These are phyloP conservation scores for Lithobius niger DNA, from an alignment of 1,140 invertebrate genomes.

Conservation along the genomic window DNA sequence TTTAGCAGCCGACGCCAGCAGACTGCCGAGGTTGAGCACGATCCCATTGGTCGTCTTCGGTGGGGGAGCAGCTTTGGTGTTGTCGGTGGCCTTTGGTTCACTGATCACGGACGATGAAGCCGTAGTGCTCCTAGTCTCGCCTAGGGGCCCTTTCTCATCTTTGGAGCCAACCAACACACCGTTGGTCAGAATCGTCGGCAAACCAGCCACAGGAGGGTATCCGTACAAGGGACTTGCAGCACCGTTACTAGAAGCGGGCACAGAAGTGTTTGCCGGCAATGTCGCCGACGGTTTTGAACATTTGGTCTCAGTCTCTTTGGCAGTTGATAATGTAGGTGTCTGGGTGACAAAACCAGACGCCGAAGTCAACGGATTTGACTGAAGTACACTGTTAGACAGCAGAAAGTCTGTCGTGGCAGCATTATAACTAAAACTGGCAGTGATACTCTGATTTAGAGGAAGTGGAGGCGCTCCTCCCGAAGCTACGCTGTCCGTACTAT, in stretches of 20 bases:
- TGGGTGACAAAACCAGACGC: slow-evolving; percentile 2
- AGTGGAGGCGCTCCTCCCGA: slow-evolving; percentile 13
- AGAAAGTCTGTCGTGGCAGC: slow-evolving; percentile 7
- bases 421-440: slow-evolving; percentile 5
- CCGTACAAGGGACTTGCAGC: background rate
- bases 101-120: background rate
- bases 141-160: too few species aligned
- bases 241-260: too few species aligned
- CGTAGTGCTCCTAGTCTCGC: background rate
- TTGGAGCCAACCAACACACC: background rate
- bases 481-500: slow-evolving; percentile 41
- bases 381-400: slow-evolving; percentile 8
- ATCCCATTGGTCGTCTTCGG: background rate
- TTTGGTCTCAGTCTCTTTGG: background rate
- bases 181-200: background rate
- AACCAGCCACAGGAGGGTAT: background rate
- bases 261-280: too few species aligned
- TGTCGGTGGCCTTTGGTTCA: background rate
- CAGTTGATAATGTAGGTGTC: background rate
- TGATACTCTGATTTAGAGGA: slow-evolving; percentile 9
- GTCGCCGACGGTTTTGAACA: background rate
- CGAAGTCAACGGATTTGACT: slow-evolving; percentile 9
- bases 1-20: slow-evolving; percentile 7
- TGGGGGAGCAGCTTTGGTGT: background rate
- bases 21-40: slow-evolving; percentile 7